Evolutionary conservation across 2,797 vertebrate species (phyloP).

Genomic region (Borostomias antarcticus): DNA sequence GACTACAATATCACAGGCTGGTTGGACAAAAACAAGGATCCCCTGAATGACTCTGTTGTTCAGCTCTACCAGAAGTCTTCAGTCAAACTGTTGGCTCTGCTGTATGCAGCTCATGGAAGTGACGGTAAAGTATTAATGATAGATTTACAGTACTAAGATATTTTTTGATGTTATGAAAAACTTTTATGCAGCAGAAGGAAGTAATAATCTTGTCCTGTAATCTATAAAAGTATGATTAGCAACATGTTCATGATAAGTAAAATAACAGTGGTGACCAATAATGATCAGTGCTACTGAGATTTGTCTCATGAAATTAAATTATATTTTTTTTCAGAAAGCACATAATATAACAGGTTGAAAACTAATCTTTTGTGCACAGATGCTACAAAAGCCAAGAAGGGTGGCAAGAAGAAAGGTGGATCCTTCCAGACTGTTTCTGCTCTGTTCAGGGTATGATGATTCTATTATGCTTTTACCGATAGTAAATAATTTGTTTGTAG

Average conservation of each 20-base stretch:
- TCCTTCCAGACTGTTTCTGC: conserved; percentile 92
- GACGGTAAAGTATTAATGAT: conserved; percentile 60
- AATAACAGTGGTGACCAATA: no score
- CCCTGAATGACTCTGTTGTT: conserved; percentile 82
- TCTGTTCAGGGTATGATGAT: conserved; percentile 81
- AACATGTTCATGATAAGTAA: neutral
- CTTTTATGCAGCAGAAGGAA: no score
- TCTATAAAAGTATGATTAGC: neutral
- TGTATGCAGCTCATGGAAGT: conserved; percentile 73
- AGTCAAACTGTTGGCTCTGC: conserved; percentile 76
- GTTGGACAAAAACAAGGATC: conserved; percentile 91
- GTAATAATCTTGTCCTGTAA: no score
- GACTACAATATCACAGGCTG: conserved; percentile 76
- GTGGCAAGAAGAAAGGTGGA: conserved; percentile 87
- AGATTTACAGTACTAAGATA: no score
- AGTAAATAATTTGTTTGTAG: neutral
- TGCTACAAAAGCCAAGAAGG: conserved; percentile 74
- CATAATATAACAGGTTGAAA: neutral
- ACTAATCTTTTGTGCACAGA: conserved; percentile 22
- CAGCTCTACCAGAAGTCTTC: conserved; percentile 87
- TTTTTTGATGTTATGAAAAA: no score
- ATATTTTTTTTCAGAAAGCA: neutral
- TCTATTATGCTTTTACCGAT: conserved; percentile 1
- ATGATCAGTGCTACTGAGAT: no score
- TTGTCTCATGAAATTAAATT: no score